These are phyloP conservation scores for fruit fly (Drosophila melanogaster) DNA, from an alignment of 1,140 invertebrate species.

Conservation along the genomic window DNA sequence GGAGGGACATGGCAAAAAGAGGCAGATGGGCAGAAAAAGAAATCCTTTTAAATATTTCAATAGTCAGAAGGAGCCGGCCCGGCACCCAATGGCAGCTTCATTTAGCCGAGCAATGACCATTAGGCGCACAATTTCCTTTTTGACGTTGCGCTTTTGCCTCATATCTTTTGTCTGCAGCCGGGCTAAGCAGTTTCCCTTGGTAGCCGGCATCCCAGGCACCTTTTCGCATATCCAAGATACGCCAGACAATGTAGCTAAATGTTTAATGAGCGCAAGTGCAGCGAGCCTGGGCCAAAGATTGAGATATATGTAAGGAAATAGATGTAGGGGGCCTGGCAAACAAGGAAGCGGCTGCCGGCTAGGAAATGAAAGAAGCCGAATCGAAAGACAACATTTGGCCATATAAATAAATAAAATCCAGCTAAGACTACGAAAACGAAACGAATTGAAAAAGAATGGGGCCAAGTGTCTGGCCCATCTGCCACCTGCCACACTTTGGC, in stretches of 20 bases:
- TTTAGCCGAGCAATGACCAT: conserved; percentile 56
- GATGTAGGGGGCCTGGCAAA: conserved; percentile 3
- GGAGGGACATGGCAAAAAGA: conserved; percentile 5
- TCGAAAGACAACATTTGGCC: conserved; percentile 73
- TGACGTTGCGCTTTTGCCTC: conserved; percentile 70
- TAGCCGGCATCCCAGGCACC: background rate
- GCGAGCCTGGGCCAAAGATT: conserved; percentile 14
- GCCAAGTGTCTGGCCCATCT: conserved; percentile 48
- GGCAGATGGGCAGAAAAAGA: conserved; percentile 37
- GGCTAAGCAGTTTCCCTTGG: conserved; percentile 27
- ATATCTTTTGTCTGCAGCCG: conserved; percentile 59
- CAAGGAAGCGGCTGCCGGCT: conserved; percentile 39
- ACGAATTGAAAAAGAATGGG: conserved; percentile 66
- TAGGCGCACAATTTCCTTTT: conserved; percentile 64
- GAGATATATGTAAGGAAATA: background rate
- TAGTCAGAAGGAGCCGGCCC: conserved; percentile 28
- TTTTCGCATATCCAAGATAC: conserved; percentile 17
- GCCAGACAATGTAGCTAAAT: conserved; percentile 75
- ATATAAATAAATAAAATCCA: conserved; percentile 69
- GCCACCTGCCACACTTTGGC: conserved; percentile 13
- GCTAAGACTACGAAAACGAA: conserved; percentile 59
- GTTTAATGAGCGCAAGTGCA: conserved; percentile 75
- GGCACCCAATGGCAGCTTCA: conserved; percentile 47
- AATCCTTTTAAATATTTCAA: conserved; percentile 74
- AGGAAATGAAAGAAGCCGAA: conserved; percentile 53